Conservation (phyloP, 1,140 invertebrate species). For the Mamestra configurata region DNA sequence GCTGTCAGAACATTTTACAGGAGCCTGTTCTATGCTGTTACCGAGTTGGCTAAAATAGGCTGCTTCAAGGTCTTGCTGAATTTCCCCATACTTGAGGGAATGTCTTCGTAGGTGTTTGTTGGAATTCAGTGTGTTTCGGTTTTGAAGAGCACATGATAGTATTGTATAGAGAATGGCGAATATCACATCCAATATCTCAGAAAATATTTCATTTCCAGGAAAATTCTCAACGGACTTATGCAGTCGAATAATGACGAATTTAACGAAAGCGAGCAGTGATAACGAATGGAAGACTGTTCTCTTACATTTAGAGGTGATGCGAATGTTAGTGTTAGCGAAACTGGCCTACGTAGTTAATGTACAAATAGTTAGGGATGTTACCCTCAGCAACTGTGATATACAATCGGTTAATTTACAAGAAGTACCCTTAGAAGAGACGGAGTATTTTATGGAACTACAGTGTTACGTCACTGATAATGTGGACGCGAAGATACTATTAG, state of each 20-base stretch:
- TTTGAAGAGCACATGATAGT: too few species aligned
- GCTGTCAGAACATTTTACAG: too few species aligned
- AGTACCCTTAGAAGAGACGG: constrained; percentile 71
- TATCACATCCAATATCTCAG: too few species aligned
- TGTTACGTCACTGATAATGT: constrained; percentile 74
- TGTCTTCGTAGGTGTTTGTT: too few species aligned
- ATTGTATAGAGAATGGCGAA: too few species aligned
- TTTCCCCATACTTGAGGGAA: too few species aligned
- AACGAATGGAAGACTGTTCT: constrained; percentile 77
- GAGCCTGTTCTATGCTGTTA: too few species aligned
- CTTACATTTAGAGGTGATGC: constrained; percentile 76
- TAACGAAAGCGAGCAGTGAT: constrained; percentile 70
- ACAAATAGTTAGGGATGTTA: constrained; percentile 80
- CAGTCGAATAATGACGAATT: constrained; percentile 71
- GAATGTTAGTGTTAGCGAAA: constrained; percentile 74
- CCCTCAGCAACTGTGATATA: constrained; percentile 76
- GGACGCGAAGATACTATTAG: constrained; percentile 70
- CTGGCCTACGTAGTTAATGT: constrained; percentile 81
- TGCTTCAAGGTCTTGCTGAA: too few species aligned
- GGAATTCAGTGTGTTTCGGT: too few species aligned
- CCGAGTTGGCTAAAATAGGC: too few species aligned
- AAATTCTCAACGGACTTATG: constrained; percentile 76
- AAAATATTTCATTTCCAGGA: constrained; percentile 68
- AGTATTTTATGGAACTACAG: constrained; percentile 77
- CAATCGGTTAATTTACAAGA: constrained; percentile 74